Base-by-base conservation (phyloP, 2,888 invertebrate species). In the Phalera bucephala region DNA sequence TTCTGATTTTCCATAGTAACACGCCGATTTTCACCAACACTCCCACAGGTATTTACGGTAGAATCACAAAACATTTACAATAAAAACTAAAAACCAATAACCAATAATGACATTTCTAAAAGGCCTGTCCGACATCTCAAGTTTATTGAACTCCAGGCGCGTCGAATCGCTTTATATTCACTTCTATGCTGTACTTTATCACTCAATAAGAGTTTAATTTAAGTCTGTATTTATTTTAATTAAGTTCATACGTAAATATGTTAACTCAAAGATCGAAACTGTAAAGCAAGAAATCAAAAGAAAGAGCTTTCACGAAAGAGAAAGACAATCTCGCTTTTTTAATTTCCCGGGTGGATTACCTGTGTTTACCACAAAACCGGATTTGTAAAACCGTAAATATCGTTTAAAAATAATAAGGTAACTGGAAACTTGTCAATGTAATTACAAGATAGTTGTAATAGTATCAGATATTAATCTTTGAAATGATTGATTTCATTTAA, bases 1-100 rank as follows among this genome's bases (percentile, higher is more conserved):
- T 67, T 83, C 60, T 74, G 80, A 67, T 72, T 86, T 75, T 89
- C 89, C 88, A 89, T 87, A 72, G 69, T 79, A 80, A 68, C 49
- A 50, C 17, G 17, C 17, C 5, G 5, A 17, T 17, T 17, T 17
- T 26, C 7, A 19, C 39, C 47, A 54, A 40, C 20, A 43, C 46
- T 49, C 45, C 50, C 42, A 44, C 39, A 50, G 52, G 43, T 64
- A 57, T 59, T 57, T 45, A 62, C 52, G 55, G 62, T 44, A 59
- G 64, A 64, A 61, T 66, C 66, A 67, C 67, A 66, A 52, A 65
- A 70, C 66, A 69, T 66, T 68, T 61, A 66, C 66, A 60, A 58
- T 65, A 69, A 72, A n/a, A n/a, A n/a, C n/a, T n/a, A n/a, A n/a
- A 76, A 72, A 68, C 65, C 66, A 74, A 65, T 64, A 72, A 48